phyloP scores from a whole-genome alignment of 2,797 vertebrate genomes.

The Gymnoscopelus microlampas region DNA sequence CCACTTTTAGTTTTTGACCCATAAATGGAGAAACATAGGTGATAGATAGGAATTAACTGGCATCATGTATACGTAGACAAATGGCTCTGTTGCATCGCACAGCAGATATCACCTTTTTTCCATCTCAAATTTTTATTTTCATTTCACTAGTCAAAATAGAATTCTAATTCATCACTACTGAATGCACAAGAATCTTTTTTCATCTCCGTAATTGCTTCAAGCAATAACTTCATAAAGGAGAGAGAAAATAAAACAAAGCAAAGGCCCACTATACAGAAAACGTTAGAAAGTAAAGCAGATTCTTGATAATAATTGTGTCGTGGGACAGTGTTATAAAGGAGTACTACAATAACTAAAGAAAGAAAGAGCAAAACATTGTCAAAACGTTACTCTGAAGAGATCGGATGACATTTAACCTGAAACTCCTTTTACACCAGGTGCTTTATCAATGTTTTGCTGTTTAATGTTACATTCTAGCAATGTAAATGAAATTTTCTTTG shows the following conservation, averaged over 20 bases:
- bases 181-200: constrained; percentile 59
- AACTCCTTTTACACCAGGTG: neutral
- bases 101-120: constrained; percentile 19
- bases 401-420: too few species aligned
- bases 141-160: constrained; percentile 73
- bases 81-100: constrained; percentile 51
- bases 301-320: neutral
- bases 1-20: constrained; percentile 23
- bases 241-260: constrained; percentile 23
- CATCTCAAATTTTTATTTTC: constrained; percentile 33
- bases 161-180: constrained; percentile 63
- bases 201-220: constrained; percentile 37
- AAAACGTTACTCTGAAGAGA: too few species aligned
- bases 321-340: too few species aligned
- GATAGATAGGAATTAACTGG: constrained; percentile 15
- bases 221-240: constrained; percentile 47
- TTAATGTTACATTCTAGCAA: too few species aligned
- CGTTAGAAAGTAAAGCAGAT: constrained; percentile 17
- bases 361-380: too few species aligned
- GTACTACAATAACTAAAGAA: too few species aligned
- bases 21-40: neutral
- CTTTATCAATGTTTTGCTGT: neutral
- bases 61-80: constrained; percentile 44
- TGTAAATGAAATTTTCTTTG: too few species aligned
- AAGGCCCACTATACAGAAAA: constrained; percentile 34